These are phyloP conservation scores for Danio choprae DNA, from an alignment of 2,797 vertebrate genomes.

Conservation along the genomic window DNA sequence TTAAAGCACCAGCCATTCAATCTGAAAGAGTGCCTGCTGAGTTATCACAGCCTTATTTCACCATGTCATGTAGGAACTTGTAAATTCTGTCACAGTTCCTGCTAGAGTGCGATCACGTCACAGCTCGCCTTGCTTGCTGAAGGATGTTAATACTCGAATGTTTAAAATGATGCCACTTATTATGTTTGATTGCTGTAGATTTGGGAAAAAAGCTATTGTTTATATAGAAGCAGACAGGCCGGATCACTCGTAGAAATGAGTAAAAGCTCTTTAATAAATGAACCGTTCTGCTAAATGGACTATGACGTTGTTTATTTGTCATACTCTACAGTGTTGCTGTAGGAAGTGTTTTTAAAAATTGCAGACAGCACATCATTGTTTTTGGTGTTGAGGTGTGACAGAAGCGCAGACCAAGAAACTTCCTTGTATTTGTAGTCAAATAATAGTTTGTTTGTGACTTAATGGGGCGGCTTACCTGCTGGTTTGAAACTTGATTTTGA, in stretches of 20 bases:
- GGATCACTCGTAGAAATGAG: constrained; percentile 66
- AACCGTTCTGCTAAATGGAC: constrained; percentile 10
- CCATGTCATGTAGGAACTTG: constrained; percentile 73
- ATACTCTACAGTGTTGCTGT: not conserved
- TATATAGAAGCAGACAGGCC: constrained; percentile 66
- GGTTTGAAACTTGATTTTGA: not conserved
- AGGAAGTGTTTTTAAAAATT: constrained; percentile 12
- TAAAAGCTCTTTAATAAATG: constrained; percentile 31
- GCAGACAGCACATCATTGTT: not conserved
- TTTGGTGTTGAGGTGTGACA: not conserved
- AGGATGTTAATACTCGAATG: constrained; percentile 66
- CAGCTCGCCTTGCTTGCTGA: constrained; percentile 59
- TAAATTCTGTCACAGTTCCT: constrained; percentile 70
- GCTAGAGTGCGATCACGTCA: constrained; percentile 65
- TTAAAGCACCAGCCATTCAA: constrained; percentile 66
- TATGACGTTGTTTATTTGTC: constrained; percentile 16
- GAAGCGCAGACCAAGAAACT: not conserved
- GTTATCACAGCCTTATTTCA: constrained; percentile 72
- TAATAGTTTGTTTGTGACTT: not conserved
- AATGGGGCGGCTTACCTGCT: not conserved
- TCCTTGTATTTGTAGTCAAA: not conserved
- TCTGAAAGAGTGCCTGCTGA: constrained; percentile 66
- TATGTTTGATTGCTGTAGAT: constrained; percentile 71
- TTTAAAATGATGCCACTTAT: constrained; percentile 62
- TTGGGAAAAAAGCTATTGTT: constrained; percentile 70